These are phyloP conservation scores for Arctia plantaginis DNA, from an alignment of 2,888 invertebrate genomes.

Conservation along the genomic window DNA sequence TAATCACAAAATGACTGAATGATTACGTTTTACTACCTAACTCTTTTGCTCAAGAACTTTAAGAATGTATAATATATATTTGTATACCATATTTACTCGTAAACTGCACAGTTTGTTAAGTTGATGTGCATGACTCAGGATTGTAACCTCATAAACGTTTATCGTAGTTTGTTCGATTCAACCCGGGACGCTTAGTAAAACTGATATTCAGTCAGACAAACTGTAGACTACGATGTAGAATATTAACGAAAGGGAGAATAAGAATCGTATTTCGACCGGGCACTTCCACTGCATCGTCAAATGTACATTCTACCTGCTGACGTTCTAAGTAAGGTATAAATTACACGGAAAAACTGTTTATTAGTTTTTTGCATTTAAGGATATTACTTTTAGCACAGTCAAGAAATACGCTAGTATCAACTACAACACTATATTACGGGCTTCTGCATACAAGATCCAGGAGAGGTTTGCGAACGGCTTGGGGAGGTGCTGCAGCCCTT, in stretches of 20 bases:
- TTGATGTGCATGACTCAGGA: not conserved
- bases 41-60: not conserved
- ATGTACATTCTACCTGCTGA: no score
- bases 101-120: not conserved
- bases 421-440: not conserved
- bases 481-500: no score
- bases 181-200: not conserved
- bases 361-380: no score
- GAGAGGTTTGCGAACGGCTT: not conserved
- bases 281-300: no score
- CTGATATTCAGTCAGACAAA: not conserved
- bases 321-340: no score
- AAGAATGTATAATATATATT: not conserved
- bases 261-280: not conserved
- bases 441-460: not conserved
- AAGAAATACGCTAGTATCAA: not conserved
- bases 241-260: not conserved
- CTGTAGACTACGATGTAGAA: not conserved
- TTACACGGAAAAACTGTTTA: no score
- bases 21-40: not conserved
- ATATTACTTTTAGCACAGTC: no score
- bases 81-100: not conserved
- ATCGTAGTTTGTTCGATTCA: no score
- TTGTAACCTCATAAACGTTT: not conserved
- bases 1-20: not conserved